Evolutionary conservation across 64 coral and sea anemone species (phyloP).

Genomic region (Catalaphyllia jardinei): DNA sequence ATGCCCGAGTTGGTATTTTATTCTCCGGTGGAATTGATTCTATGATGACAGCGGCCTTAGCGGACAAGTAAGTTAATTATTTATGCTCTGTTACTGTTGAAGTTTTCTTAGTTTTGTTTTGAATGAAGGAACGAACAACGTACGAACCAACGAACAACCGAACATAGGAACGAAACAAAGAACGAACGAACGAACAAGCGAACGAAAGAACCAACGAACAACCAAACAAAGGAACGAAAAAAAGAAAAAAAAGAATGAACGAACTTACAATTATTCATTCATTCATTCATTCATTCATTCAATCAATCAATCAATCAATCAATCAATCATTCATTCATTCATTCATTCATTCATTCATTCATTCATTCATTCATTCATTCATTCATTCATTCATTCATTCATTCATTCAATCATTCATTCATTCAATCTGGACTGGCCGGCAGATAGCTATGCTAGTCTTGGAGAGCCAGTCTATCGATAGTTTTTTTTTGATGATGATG

Average conservation of each 20-base stretch:
- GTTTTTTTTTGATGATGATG: no score
- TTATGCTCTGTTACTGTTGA: no score
- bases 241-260: background rate
- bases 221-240: background rate
- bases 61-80: constrained; percentile 70
- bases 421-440: no score
- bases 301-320: background rate
- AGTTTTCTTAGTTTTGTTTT: background rate
- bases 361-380: no score
- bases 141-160: background rate
- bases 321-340: no score
- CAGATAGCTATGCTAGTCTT: no score
- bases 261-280: background rate
- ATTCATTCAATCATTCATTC: no score
- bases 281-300: no score
- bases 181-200: background rate
- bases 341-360: no score
- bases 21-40: constrained; percentile 98
- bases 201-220: background rate
- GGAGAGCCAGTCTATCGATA: no score
- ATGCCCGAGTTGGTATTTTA: constrained; percentile 71
- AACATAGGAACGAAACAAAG: background rate
- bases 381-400: no score
- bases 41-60: constrained; percentile 87
- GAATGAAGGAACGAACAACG: background rate